Base-by-base conservation (phyloP, 2,113 vertebrate species). In the Nymphicus hollandicus region DNA sequence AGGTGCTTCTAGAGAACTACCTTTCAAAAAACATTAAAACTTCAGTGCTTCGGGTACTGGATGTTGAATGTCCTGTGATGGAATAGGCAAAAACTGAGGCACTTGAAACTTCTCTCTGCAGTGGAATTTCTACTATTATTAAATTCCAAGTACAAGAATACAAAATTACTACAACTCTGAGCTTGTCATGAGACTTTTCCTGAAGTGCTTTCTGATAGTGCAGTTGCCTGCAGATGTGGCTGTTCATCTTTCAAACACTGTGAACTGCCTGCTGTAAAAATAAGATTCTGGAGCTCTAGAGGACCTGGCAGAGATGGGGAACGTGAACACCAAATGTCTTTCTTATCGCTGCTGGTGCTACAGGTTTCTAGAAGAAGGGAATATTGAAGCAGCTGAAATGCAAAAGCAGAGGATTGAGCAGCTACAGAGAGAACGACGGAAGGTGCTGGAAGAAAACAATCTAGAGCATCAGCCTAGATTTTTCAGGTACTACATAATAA, bases 361-460 rank as follows among this genome's bases (percentile, higher is more conserved):
- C 96, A 99, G 99, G 96, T 98, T 99, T 96, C 98, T 99, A 63
- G 99, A 99, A 96, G 99, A 99, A 96, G 99, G 99, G 35, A 98
- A 99, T 82, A 43, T 98, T 80, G 99, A 99, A 94, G 98, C 97
- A 73, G 99, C 99, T 77, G 99, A 99, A 96, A 93, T 97, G 63
- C 98, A 99, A 80, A 99, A 99, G 93, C 99, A 99, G 96, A 98
- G 98, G 96, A 99, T 99, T 1, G 99, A 99, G 92, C 98, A 99
- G 96, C 98, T 99, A 22, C 99, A 99, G 98, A 98, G 99, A 95
- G 99, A 99, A 43, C 96, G 99, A 86, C 97, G 99, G 68, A 98
- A 98, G 90, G 97, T 98, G 96, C 96, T 99, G 50, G 99, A 99
- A 89, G 99, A 99, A 91, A 99, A 98, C 89, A 97, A 97, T 20